phyloP scores from a whole-genome alignment of 2,113 vertebrate species.

The Onychostoma macrolepis region DNA sequence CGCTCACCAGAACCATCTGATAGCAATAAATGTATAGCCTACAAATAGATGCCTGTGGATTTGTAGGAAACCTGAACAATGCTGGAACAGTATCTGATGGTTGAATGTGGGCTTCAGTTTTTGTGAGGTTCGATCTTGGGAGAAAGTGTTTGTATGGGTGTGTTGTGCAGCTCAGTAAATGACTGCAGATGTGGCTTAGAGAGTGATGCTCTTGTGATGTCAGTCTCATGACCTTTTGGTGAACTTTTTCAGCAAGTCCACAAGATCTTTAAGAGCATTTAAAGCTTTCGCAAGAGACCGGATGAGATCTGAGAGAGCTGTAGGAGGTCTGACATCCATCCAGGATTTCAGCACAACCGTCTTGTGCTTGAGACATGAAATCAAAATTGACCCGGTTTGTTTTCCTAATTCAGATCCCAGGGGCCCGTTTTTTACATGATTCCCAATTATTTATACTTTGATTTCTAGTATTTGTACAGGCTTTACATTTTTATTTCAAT shows the following conservation, averaged over 20 bases:
- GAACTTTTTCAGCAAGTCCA: neutral
- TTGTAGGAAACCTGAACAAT: conserved; percentile 16
- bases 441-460: too few relatives aligned
- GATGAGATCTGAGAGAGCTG: neutral
- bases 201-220: neutral
- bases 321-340: neutral
- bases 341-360: neutral
- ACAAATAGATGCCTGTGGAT: conserved; percentile 24
- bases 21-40: conserved; percentile 2
- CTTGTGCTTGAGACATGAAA: neutral
- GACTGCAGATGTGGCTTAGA: neutral
- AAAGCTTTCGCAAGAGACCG: neutral
- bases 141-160: neutral
- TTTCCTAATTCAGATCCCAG: neutral
- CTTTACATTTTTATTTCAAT: too few relatives aligned
- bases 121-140: neutral
- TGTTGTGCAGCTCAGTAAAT: conserved; percentile 15
- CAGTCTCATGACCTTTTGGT: neutral
- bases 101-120: conserved; percentile 10
- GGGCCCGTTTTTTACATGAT: too few relatives aligned
- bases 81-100: conserved; percentile 4
- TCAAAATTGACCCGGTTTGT: neutral
- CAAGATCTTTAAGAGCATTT: neutral
- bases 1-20: conserved; percentile 24
- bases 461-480: too few relatives aligned